These are phyloP conservation scores for Chelidonichthys spinosus DNA, from an alignment of 2,797 vertebrate genomes.

Conservation along the genomic window DNA sequence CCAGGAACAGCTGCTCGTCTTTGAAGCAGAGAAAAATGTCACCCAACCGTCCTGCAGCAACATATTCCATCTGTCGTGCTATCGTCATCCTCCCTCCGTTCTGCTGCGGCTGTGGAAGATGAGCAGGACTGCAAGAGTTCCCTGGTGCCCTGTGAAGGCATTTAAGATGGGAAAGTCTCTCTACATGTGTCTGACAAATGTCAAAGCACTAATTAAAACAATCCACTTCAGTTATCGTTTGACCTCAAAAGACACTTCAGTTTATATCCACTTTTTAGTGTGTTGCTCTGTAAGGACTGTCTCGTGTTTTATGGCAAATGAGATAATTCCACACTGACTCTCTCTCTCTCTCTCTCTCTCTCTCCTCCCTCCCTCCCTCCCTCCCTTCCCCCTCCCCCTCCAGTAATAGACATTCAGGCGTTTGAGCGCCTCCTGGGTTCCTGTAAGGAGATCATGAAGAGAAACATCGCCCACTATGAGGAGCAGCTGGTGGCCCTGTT, in stretches of 20 bases:
- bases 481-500: conserved; percentile 99
- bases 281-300: background rate
- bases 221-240: background rate
- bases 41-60: background rate
- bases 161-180: conserved; percentile 5
- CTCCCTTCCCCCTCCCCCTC: background rate
- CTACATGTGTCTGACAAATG: conserved; percentile 1
- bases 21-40: conserved; percentile 23
- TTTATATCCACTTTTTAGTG: background rate
- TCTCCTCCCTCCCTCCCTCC: background rate
- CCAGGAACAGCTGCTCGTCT: conserved; percentile 5
- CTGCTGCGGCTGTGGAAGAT: conserved; percentile 9
- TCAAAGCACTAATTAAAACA: background rate
- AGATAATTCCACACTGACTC: background rate
- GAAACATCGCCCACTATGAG: conserved; percentile 97
- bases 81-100: background rate
- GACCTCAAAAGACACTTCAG: background rate
- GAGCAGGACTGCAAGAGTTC: conserved; percentile 10
- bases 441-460: conserved; percentile 99
- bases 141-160: background rate
- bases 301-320: background rate
- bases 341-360: background rate
- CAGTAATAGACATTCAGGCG: conserved; percentile 98
- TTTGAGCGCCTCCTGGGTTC: conserved; percentile 98
- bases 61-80: conserved; percentile 11